Base-by-base conservation (phyloP, 2,113 vertebrate genomes). In the Nothoprocta pentlandii region DNA sequence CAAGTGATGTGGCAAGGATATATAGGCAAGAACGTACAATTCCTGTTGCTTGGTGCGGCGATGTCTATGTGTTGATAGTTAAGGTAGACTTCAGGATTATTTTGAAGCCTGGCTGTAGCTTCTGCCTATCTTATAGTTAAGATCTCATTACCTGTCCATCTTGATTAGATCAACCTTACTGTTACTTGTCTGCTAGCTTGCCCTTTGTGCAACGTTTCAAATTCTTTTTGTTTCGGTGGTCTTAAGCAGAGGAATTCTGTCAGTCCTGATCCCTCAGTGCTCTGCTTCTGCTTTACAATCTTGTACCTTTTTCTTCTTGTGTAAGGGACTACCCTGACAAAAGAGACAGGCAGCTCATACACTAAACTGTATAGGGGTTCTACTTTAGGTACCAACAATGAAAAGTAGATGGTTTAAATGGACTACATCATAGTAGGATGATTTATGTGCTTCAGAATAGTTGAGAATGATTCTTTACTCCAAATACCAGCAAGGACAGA, bases 1-100 rank as follows among this genome's bases (percentile, higher is more conserved):
- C 79, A 63, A 87, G 92, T 39, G 77, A 75, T 32, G 36, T 87
- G 85, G 51, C 79, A 90, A 92, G 36, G 22, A 83, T 95, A n/a
- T 80, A 49, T 69, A 78, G 41, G 58, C 94, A 91, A 93, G 34
- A 84, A 89, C 51, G 78, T 51, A 74, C 16, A 94, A 66, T 94
- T 93, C 13, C 6, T 3, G 10, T 46, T 85, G 5, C 11, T 82
- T 80, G 36, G 36, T 2, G 0, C 44, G 36, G 10, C 30, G 14
- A 39, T 20, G 12, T 64, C 54, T 69, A 23, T 19, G 30, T 16
- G 78, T 25, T 58, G 25, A 36, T 12, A 71, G 62, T 12, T 25
- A 44, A 67, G 15, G 12, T 22, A 32, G 46, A 41, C 42, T 49
- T 87, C 36, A 82, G 54, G 20, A 36, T 90, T 79, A 44, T 54